Evolutionary conservation across 2,888 invertebrate genomes (phyloP).

Genomic region (Spatulosminthurus flaviceps): DNA sequence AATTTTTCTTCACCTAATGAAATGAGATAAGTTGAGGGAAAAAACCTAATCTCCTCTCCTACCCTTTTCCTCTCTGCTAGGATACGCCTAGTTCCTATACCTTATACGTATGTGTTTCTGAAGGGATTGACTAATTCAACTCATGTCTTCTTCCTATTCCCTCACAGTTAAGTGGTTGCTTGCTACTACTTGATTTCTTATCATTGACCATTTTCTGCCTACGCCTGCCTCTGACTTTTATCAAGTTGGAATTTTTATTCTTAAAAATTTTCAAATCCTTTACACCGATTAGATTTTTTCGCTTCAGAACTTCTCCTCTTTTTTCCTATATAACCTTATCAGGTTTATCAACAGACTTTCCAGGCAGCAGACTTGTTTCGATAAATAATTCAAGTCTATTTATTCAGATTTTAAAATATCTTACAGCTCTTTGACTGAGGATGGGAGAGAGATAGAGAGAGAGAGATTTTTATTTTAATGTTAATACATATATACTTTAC

Average conservation of each 20-base stretch:
- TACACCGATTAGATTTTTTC: too few relatives aligned
- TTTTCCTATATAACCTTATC: too few relatives aligned
- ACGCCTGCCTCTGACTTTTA: background rate
- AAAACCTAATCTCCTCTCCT: background rate
- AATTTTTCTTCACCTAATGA: background rate
- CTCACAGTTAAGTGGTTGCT: background rate
- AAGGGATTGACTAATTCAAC: background rate
- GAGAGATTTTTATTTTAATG: too few relatives aligned
- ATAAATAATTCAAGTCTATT: background rate
- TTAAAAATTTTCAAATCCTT: too few relatives aligned
- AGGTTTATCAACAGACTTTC: too few relatives aligned
- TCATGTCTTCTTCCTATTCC: background rate
- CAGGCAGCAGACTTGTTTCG: too few relatives aligned
- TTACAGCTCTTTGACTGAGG: background rate
- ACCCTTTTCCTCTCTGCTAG: too few relatives aligned
- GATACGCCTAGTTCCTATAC: background rate
- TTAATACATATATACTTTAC: too few relatives aligned
- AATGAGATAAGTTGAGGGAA: background rate
- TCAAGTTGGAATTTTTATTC: too few relatives aligned
- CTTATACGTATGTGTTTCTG: background rate
- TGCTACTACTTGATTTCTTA: conserved; percentile 1
- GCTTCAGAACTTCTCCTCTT: too few relatives aligned
- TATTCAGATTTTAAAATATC: background rate
- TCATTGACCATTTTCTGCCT: background rate
- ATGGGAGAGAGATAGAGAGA: too few relatives aligned